A percentile compares a stretch with the other conserved stretches of the same genome.
Conservation (phyloP, 2,888 invertebrate genomes). For the Sympetrum striolatum region DNA sequence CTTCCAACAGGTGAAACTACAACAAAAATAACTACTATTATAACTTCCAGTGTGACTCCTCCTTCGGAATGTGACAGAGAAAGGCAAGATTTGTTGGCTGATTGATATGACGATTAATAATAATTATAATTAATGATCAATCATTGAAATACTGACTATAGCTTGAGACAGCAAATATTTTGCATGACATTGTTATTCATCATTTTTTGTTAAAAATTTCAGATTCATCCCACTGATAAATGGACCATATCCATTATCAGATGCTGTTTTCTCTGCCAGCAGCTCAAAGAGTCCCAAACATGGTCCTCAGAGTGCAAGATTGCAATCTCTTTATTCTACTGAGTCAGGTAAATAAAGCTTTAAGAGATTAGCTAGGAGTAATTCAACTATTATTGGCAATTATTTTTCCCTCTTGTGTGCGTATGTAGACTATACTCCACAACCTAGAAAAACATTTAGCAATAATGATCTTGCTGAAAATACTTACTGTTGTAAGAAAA, state of each 20-base stretch:
- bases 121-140: not conserved
- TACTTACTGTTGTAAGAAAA: too few relatives aligned
- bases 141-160: not conserved
- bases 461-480: too few relatives aligned
- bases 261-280: constrained; percentile 68
- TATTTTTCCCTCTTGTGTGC: too few relatives aligned
- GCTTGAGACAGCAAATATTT: not conserved
- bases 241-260: constrained; percentile 61
- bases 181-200: not conserved
- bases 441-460: too few relatives aligned
- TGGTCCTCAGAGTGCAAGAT: constrained; percentile 64
- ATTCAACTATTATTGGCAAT: too few relatives aligned
- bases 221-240: constrained; percentile 59
- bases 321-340: constrained; percentile 54
- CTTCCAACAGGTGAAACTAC: not conserved
- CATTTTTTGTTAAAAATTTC: not conserved
- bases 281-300: constrained; percentile 61
- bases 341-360: not conserved
- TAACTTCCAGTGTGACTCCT: constrained; percentile 58
- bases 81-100: constrained; percentile 55
- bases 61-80: constrained; percentile 60
- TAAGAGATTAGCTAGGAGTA: not conserved
- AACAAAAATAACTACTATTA: constrained; percentile 52
- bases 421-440: too few relatives aligned
- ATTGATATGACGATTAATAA: too few relatives aligned